Evolutionary conservation across 2,888 invertebrate species (phyloP), one percentile per base, ranked within the genome.

Genomic region (Alcis repandata): DNA sequence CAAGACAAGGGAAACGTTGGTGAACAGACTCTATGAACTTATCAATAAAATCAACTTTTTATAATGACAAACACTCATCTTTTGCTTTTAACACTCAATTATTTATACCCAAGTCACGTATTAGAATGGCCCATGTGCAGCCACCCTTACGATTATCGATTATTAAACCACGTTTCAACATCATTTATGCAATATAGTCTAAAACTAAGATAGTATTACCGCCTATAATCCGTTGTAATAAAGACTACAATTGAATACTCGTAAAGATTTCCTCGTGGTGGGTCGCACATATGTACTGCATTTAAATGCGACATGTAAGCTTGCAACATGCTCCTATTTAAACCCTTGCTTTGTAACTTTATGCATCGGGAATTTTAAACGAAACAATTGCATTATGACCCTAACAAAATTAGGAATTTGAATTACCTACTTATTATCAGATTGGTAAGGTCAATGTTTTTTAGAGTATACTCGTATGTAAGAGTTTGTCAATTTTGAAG

Each of bases 281-380:
- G 17, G 38, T 38, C 19, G 46, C 45, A 27, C 13, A 17, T 56
- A 22, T n/a, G 22, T 66, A 57, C 56, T 36, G 70, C 71, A 80
- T 83, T 82, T 73, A 76, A 79, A 83, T 82, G 79, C 82, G 69
- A 64, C 63, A 49, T 64, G 82, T 76, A 58, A 59, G 61, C 73
- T 83, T 83, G 76, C 81, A 71, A 78, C 82, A 82, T 74, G 74
- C 67, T 78, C 78, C 74, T 70, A 73, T 73, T 67, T 69, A 56
- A 67, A 71, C 49, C 65, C 59, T 65, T 69, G 52, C 63, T 65
- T 57, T 59, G 64, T 51, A 58, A 65, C 63, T 67, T 49, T 71
- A 69, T 63, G 68, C 69, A 54, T 41, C 43, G 48, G 57, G 74
- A 72, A 74, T 72, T 69, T 59, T 59, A 71, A 74, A 51, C 41